A percentile compares a stretch with the other conserved stretches of the same genome.
These are phyloP conservation scores for Ctenodactylus gundi DNA, from an alignment of 2,113 vertebrate genomes.

Conservation along the genomic window DNA sequence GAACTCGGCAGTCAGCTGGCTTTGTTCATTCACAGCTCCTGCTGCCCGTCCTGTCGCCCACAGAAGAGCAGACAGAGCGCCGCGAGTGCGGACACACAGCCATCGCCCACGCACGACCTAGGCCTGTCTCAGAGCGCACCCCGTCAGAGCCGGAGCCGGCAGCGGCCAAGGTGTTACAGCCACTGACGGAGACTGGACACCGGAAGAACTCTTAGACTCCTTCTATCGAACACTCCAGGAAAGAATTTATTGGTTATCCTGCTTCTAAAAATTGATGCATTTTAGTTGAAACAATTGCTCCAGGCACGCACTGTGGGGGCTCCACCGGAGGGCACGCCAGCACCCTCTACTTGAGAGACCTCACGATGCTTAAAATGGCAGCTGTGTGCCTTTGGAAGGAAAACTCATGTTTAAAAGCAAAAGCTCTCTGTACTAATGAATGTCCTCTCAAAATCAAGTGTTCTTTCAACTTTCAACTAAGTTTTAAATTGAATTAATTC, in stretches of 20 bases:
- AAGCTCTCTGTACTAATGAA: not conserved
- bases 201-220: not conserved
- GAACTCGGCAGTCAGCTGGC: not conserved
- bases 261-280: not conserved
- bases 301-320: not conserved
- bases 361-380: not conserved
- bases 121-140: too few species aligned
- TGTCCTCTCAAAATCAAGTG: not conserved
- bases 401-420: not conserved
- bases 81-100: too few species aligned
- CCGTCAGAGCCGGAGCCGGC: too few species aligned
- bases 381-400: not conserved
- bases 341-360: not conserved
- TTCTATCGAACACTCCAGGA: not conserved
- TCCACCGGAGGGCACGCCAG: accelerated
- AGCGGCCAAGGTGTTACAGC: not conserved
- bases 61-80: too few species aligned
- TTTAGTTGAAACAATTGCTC: not conserved
- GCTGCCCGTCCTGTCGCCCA: not conserved
- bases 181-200: not conserved
- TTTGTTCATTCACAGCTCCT: not conserved
- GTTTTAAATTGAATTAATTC: constrained; percentile 39
- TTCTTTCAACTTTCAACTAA: not conserved
- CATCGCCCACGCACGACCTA: too few species aligned
- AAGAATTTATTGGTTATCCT: not conserved